Conservation (phyloP, 1,140 invertebrate species). For the Formica exsecta region DNA sequence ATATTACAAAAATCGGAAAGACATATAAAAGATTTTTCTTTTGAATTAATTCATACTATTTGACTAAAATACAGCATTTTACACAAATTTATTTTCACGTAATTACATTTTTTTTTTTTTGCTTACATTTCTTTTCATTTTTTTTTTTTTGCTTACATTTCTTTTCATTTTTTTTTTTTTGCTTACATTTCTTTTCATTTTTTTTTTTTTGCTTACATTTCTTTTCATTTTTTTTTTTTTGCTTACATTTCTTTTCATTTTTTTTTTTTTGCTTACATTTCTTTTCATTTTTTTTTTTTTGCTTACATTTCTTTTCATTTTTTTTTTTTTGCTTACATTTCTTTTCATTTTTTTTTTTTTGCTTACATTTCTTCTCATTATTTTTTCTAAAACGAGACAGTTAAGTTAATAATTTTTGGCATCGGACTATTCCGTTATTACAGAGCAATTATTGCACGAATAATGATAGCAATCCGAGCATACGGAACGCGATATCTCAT, state of each 20-base stretch:
- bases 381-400: too few species aligned
- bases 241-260: not conserved
- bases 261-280: not conserved
- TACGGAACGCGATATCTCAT: not conserved
- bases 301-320: not conserved
- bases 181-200: not conserved
- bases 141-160: not conserved
- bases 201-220: not conserved
- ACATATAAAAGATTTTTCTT: not conserved
- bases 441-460: not conserved
- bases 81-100: not conserved
- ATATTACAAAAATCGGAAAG: too few species aligned
- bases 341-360: too few species aligned
- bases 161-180: not conserved
- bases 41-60: not conserved
- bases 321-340: too few species aligned
- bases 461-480: conserved; percentile 1
- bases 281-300: not conserved
- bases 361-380: not conserved
- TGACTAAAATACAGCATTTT: not conserved
- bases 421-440: not conserved
- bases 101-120: not conserved
- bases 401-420: not conserved
- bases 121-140: not conserved
- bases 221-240: not conserved